Percentiles rank a stretch among this genome's conserved stretches.
phyloP scores from a whole-genome alignment of 2,113 vertebrate species.

The Cacatua alba region DNA sequence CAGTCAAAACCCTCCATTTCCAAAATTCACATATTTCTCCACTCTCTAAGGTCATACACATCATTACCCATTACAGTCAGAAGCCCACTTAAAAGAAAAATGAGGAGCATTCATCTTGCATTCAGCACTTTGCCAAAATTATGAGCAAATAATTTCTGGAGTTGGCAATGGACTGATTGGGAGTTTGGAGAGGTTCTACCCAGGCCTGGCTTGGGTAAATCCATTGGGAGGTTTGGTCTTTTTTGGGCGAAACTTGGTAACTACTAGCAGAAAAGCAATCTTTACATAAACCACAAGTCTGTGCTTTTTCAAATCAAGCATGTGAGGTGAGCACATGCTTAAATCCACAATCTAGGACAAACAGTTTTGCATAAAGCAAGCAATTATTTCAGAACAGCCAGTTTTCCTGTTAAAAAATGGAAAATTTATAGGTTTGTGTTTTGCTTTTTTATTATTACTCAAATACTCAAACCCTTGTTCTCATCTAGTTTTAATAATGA shows the following conservation, averaged over 20 bases:
- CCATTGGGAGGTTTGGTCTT: neutral
- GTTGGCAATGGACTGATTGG: neutral
- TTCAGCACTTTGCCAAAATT: neutral
- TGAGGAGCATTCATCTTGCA: neutral
- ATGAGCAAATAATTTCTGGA: neutral
- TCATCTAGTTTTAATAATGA: slow-evolving; percentile 53
- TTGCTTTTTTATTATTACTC: slow-evolving; percentile 53
- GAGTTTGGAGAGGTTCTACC: neutral
- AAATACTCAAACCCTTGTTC: slow-evolving; percentile 59
- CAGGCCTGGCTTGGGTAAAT: neutral
- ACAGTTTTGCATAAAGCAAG: slow-evolving; percentile 39
- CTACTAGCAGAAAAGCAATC: neutral
- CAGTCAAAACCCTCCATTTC: neutral
- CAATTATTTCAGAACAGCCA: slow-evolving; percentile 21
- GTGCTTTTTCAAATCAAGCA: neutral
- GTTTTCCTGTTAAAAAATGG: slow-evolving; percentile 9
- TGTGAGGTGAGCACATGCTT: neutral
- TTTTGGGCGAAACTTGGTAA: neutral
- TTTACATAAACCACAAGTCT: neutral
- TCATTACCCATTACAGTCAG: neutral
- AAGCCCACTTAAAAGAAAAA: neutral
- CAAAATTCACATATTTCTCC: neutral
- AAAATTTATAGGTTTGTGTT: slow-evolving; percentile 58
- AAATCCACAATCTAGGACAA: neutral
- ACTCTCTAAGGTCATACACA: neutral